Percentiles rank a stretch among this genome's conserved stretches.
These are phyloP conservation scores for Solea senegalensis DNA, from an alignment of 2,113 vertebrate genomes.

Conservation along the genomic window DNA sequence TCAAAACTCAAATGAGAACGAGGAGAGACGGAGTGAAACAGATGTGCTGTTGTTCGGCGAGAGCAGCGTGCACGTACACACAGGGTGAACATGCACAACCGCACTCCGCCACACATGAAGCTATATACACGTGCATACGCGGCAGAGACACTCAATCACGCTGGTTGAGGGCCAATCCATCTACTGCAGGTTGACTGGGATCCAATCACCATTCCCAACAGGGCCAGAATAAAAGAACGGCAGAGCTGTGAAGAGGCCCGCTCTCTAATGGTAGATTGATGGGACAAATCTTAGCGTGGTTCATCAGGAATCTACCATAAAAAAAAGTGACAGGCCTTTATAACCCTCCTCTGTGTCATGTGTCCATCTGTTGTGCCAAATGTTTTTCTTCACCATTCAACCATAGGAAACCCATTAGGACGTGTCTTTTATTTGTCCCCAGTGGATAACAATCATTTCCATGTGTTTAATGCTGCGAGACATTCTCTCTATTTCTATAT, in stretches of 20 bases:
- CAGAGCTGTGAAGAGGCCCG: constrained; percentile 64
- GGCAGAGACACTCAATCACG: constrained; percentile 64
- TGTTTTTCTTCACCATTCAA: constrained; percentile 29
- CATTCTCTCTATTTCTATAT: constrained; percentile 11
- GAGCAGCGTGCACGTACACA: constrained; percentile 26
- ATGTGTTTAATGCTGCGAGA: constrained; percentile 48
- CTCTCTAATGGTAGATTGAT: constrained; percentile 63
- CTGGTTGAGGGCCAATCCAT: constrained; percentile 69
- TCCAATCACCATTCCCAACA: constrained; percentile 77
- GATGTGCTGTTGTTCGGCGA: constrained; percentile 61
- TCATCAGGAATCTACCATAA: constrained; percentile 60
- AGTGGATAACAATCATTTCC: constrained; percentile 31
- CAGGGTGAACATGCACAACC: constrained; percentile 19
- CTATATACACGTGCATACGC: constrained; percentile 49
- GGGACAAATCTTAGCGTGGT: constrained; percentile 58
- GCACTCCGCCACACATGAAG: constrained; percentile 41
- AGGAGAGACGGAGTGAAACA: constrained; percentile 68
- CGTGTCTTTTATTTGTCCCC: constrained; percentile 31
- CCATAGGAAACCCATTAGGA: constrained; percentile 40
- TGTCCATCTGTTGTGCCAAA: constrained; percentile 1
- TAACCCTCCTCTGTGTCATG: background rate
- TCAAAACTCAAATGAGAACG: constrained; percentile 68
- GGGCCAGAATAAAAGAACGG: constrained; percentile 69
- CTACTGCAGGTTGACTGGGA: constrained; percentile 75
- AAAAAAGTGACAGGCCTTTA: constrained; percentile 9